phyloP scores from a whole-genome alignment of 2,888 invertebrate species.

The Ceriagrion tenellum region DNA sequence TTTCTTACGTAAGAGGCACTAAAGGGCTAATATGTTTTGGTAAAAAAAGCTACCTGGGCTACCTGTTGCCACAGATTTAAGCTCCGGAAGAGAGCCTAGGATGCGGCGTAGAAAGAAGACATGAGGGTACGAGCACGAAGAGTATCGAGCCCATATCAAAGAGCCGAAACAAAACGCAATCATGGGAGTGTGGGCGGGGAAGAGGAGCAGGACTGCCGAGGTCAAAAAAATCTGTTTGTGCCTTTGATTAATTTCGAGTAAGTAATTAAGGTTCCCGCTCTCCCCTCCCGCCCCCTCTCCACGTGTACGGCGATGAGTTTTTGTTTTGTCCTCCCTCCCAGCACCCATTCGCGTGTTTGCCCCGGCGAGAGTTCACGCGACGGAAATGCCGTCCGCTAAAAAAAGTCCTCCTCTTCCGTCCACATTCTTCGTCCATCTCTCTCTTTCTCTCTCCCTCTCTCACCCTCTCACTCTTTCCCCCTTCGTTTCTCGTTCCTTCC shows the following conservation, averaged over 20 bases:
- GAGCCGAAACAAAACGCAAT: background rate
- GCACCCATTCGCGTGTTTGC: background rate
- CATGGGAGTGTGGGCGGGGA: background rate
- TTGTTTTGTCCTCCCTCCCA: slow-evolving; percentile 17
- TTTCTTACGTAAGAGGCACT: no score
- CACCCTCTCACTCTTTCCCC: background rate
- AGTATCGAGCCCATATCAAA: background rate
- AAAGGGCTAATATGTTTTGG: no score
- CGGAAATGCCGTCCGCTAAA: slow-evolving; percentile 3
- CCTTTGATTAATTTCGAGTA: slow-evolving; percentile 48
- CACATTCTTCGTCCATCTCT: background rate
- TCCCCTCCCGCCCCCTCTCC: background rate
- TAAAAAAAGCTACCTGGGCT: no score
- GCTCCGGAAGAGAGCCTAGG: no score
- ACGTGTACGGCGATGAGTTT: background rate
- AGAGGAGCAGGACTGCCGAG: no score
- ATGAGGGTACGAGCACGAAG: background rate
- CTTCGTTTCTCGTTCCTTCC: background rate
- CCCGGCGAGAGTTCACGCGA: background rate
- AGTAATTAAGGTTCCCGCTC: background rate
- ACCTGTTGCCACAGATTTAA: no score
- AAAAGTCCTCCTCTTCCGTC: background rate
- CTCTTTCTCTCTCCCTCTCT: background rate
- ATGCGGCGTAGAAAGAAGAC: background rate
- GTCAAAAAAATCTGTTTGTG: slow-evolving; percentile 20